Conservation (phyloP, 2,888 invertebrate species). For the Caenorhabditis panamensis region DNA sequence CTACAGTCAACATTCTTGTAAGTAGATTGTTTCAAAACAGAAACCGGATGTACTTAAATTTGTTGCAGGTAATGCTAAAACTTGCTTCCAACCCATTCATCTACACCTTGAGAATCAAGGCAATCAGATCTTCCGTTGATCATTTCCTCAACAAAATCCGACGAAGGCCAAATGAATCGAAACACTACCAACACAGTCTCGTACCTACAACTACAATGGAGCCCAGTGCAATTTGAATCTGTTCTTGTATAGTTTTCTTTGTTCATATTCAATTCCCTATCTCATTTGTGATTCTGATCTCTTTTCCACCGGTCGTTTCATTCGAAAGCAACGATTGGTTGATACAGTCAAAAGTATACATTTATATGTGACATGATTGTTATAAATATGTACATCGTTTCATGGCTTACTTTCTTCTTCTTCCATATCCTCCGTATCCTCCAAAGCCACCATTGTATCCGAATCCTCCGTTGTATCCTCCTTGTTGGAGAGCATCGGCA, state of each 20-base stretch:
- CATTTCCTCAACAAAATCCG: constrained; percentile 56
- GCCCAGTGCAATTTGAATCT: constrained; percentile 50
- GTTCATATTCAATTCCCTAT: not conserved
- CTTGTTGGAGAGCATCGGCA: constrained; percentile 48
- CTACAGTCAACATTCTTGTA: constrained; percentile 76
- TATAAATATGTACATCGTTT: constrained; percentile 22
- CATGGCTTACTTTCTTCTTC: constrained; percentile 32
- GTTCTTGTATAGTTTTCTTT: not conserved
- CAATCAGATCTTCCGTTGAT: constrained; percentile 74
- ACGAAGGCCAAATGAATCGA: constrained; percentile 38
- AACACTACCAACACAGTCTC: constrained; percentile 38
- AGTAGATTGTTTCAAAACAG: constrained; percentile 32
- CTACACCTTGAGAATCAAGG: constrained; percentile 79
- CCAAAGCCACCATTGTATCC: constrained; percentile 36
- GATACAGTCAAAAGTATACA: not conserved
- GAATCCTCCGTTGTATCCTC: constrained; percentile 57
- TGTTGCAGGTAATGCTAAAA: constrained; percentile 77
- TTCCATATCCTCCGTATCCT: constrained; percentile 53
- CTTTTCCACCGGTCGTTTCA: not conserved
- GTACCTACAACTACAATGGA: constrained; percentile 41
- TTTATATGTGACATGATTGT: not conserved
- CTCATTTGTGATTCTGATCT: not conserved
- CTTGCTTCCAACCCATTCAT: constrained; percentile 80
- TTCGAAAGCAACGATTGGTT: not conserved
- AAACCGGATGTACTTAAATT: no score